phyloP scores from a whole-genome alignment of 2,113 vertebrate species.

The Ellobius talpinus region DNA sequence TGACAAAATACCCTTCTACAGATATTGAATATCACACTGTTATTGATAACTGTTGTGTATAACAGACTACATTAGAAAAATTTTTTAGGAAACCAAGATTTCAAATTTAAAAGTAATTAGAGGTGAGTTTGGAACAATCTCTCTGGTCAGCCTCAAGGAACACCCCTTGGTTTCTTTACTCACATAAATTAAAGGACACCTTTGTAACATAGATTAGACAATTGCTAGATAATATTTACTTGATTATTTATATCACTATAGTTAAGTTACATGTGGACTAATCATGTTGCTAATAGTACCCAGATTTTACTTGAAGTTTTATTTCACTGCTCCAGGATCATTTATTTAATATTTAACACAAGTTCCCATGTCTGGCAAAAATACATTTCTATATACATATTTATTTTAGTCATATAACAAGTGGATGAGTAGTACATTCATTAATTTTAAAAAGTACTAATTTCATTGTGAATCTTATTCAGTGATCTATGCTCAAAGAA shows the following conservation, averaged over 20 bases:
- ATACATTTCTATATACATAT: not conserved
- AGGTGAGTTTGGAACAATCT: not conserved
- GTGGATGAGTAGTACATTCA: not conserved
- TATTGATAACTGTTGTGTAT: not conserved
- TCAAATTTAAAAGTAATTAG: not conserved
- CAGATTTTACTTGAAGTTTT: not conserved
- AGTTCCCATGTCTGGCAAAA: not conserved
- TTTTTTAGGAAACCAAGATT: not conserved
- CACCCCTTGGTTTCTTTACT: not conserved
- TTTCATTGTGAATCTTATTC: not conserved
- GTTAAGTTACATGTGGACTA: not conserved
- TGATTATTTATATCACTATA: not conserved
- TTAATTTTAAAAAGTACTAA: conserved; percentile 32
- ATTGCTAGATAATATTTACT: not conserved
- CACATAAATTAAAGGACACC: not conserved
- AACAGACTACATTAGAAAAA: not conserved
- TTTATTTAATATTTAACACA: not conserved
- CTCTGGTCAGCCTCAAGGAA: not conserved
- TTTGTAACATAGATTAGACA: not conserved
- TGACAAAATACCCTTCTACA: not conserved
- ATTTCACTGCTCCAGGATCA: not conserved
- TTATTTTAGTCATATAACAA: not conserved
- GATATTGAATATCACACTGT: not conserved
- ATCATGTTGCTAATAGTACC: not conserved
- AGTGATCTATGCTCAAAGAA: not conserved